A percentile compares a stretch with the other conserved stretches of the same genome.
Conservation (phyloP, 2,797 vertebrate species). For the Columba guinea region DNA sequence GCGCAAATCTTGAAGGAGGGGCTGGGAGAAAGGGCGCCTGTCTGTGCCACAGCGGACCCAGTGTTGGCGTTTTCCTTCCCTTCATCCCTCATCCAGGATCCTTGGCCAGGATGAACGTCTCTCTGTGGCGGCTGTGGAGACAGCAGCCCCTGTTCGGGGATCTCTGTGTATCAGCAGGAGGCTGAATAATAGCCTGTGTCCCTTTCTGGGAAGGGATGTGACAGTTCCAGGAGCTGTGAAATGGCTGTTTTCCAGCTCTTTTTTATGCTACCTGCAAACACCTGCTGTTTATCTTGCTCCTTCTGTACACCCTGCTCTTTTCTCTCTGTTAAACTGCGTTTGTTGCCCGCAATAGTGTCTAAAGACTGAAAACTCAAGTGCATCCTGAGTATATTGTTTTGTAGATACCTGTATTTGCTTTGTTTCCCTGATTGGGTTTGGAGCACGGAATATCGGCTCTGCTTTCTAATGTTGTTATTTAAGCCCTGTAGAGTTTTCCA, state of each 20-base stretch:
- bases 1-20: rapidly evolving
- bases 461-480: rapidly evolving
- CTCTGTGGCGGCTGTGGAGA: rapidly evolving
- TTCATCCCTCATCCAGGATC: rapidly evolving
- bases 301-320: rapidly evolving
- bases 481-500: not conserved
- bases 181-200: rapidly evolving
- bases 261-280: not conserved
- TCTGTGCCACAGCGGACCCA: rapidly evolving
- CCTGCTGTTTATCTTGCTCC: not conserved
- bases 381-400: rapidly evolving
- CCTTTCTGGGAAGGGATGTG: rapidly evolving
- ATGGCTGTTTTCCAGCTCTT: not conserved
- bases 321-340: rapidly evolving
- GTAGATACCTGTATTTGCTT: rapidly evolving
- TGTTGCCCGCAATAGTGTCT: not conserved
- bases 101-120: rapidly evolving
- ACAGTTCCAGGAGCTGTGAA: not conserved
- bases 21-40: not conserved
- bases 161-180: rapidly evolving
- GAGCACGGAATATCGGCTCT: not conserved
- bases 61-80: rapidly evolving
- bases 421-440: rapidly evolving
- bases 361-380: rapidly evolving
- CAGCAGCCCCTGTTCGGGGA: rapidly evolving